These are phyloP conservation scores for Sinohyriopsis cumingii DNA, from an alignment of 2,888 invertebrate species.

Conservation along the genomic window DNA sequence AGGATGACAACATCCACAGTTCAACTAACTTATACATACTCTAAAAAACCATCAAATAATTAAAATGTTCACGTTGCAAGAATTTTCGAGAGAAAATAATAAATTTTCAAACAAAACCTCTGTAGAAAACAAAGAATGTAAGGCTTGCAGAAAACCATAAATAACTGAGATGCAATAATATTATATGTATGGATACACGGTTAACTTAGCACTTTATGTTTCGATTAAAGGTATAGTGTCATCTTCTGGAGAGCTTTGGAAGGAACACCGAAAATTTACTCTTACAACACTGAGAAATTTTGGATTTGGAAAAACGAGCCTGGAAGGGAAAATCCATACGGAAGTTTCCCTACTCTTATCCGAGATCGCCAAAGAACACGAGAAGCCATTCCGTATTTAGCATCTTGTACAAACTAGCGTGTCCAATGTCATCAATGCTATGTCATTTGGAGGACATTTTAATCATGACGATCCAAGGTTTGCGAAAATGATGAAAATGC, in stretches of 20 bases:
- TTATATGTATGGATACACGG: too few species aligned
- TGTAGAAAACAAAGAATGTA: background rate
- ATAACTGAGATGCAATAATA: too few species aligned
- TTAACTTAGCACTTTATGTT: too few species aligned
- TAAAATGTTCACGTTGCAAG: too few species aligned
- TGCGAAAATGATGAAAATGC: slow-evolving; percentile 1
- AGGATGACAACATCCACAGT: too few species aligned
- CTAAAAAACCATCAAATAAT: too few species aligned
- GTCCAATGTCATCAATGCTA: slow-evolving; percentile 18
- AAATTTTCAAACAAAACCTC: too few species aligned
- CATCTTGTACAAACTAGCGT: slow-evolving; percentile 12
- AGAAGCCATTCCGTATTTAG: slow-evolving; percentile 13
- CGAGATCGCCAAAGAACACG: slow-evolving; percentile 5
- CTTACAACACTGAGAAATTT: slow-evolving; percentile 18
- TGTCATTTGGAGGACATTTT: slow-evolving; percentile 19
- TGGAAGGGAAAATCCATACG: slow-evolving; percentile 20
- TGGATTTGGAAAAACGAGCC: slow-evolving; percentile 20
- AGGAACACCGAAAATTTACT: slow-evolving; percentile 19
- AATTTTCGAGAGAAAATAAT: too few species aligned
- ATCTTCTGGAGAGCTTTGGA: slow-evolving; percentile 10
- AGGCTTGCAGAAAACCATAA: too few species aligned
- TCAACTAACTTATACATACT: too few species aligned
- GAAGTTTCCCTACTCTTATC: slow-evolving; percentile 11
- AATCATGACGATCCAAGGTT: slow-evolving; percentile 19
- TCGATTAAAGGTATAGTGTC: too few species aligned